phyloP scores from a whole-genome alignment of 2,113 vertebrate genomes.

The Alces alces region DNA sequence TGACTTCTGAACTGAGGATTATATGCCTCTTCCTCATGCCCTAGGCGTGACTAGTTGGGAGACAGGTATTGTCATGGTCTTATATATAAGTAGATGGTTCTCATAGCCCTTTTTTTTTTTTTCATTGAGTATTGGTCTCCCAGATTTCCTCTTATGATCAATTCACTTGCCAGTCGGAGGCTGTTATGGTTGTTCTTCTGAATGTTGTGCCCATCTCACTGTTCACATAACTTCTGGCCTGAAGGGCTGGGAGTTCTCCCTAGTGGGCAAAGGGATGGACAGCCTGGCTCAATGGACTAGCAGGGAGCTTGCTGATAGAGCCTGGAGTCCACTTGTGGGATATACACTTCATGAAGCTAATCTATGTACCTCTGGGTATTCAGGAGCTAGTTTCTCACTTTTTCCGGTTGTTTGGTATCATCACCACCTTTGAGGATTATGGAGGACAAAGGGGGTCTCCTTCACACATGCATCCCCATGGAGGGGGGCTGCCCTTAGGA shows the following conservation, averaged over 20 bases:
- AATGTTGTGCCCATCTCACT: background rate
- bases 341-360: background rate
- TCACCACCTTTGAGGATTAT: background rate
- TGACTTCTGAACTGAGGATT: background rate
- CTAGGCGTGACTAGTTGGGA: background rate
- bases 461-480: background rate
- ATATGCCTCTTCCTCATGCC: background rate
- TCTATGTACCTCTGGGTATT: background rate
- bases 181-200: background rate
- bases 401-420: background rate
- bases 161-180: background rate
- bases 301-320: background rate
- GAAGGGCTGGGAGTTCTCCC: background rate
- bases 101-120: background rate
- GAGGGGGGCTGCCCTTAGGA: background rate
- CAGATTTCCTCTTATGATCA: background rate
- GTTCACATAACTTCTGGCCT: background rate
- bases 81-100: background rate
- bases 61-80: background rate
- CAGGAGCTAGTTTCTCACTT: background rate
- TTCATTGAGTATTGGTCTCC: background rate
- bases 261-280: background rate
- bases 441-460: background rate
- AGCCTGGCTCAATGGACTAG: background rate
- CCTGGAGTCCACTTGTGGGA: background rate